Evolutionary conservation across 2,797 vertebrate genomes (phyloP), one percentile per base, ranked within the genome.

Genomic region (Arnoldichthys spilopterus): DNA sequence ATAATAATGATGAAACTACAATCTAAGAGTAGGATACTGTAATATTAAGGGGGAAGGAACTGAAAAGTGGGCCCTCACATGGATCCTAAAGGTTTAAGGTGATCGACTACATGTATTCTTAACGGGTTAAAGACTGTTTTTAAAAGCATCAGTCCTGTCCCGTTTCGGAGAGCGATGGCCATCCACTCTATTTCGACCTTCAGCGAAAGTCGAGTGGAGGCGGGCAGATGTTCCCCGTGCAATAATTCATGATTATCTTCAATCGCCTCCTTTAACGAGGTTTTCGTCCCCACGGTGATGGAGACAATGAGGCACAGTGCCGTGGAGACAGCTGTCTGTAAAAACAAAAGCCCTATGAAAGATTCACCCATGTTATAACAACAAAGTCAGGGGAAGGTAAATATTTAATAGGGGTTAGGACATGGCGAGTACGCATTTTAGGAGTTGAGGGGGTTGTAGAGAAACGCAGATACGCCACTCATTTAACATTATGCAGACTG

Each of bases 211-310:
- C 73, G 72, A 87, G 72, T 76, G 76, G 71, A 85, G 78, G 72
- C 76, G 69, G 82, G 82, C 88, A 89, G 87, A 88, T 89, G 87
- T 89, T 90, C 76, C 81, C 79, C 68, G 64, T 53, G 84, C 84
- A 85, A 89, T 90, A 89, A 91, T 89, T 89, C 84, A 89, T 88
- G 83, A 90, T 87, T 86, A 87, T 83, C 88, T 89, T 90, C 85
- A 88, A 89, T 90, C 85, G 83, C 82, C 81, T 85, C 82, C 80
- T 87, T 86, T 89, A 88, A 88, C 84, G 79, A 89, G 85, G 68
- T 74, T 83, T 84, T 84, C 76, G 84, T 89, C 85, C 80, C 85
- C 82, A 58, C 32, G 69, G 77, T 88, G 86, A 85, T 34, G 72
- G 76, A 86, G 80, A 85, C 76, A 80, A 80, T 79, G 80, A 82